phyloP scores from a whole-genome alignment of 2,888 invertebrate species.

The Andrena flavipes region DNA sequence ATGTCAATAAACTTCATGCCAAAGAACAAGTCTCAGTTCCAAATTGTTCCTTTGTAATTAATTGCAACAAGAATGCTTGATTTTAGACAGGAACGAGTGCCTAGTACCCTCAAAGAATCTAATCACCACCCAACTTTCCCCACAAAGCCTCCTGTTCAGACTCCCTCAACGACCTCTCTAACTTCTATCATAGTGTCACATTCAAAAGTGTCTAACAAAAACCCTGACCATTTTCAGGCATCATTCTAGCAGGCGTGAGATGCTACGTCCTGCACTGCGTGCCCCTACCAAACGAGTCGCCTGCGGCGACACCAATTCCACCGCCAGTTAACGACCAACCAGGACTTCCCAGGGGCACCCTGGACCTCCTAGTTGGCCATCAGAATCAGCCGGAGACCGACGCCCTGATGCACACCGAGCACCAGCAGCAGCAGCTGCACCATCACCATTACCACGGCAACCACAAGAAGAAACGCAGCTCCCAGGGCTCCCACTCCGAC shows the following conservation, averaged over 20 bases:
- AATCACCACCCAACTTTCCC: no score
- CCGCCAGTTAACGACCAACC: conserved; percentile 71
- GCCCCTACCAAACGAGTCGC: conserved; percentile 80
- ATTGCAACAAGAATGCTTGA: no score
- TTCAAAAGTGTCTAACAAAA: background rate
- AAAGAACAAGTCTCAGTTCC: no score
- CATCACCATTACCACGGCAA: conserved; percentile 79
- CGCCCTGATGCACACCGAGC: conserved; percentile 77
- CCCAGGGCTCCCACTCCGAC: conserved; percentile 80
- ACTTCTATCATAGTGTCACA: no score
- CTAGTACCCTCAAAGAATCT: no score
- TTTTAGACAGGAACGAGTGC: no score
- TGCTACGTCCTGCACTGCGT: conserved; percentile 82
- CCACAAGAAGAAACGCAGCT: conserved; percentile 82
- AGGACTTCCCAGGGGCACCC: conserved; percentile 74
- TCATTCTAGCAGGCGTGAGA: conserved; percentile 79
- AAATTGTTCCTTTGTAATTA: no score
- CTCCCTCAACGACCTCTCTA: no score
- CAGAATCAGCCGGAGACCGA: conserved; percentile 81
- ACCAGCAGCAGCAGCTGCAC: conserved; percentile 74
- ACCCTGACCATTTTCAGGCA: conserved; percentile 69
- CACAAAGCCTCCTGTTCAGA: no score
- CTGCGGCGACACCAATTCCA: conserved; percentile 79
- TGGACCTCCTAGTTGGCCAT: conserved; percentile 80
- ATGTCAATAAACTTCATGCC: no score